Conservation (phyloP, 2,888 invertebrate species). For the Creontiades dilutus region DNA sequence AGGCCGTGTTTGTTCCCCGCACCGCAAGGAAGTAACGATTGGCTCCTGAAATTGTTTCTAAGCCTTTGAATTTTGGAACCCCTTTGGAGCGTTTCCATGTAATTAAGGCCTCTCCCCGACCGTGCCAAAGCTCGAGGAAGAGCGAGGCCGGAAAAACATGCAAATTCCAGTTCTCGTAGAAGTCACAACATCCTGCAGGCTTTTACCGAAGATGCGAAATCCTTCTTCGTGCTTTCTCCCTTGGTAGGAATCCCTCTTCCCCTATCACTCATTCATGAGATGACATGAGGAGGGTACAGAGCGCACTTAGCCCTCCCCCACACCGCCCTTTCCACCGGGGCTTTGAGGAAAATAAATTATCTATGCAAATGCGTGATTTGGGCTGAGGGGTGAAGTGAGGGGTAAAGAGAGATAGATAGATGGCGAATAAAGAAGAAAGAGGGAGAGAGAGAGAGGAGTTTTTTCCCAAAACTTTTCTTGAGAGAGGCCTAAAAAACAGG, state of each 20-base stretch:
- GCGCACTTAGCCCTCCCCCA: slow-evolving; percentile 34
- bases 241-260: not conserved
- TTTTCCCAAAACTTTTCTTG: not conserved
- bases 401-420: not conserved
- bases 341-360: slow-evolving; percentile 63
- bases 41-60: no score
- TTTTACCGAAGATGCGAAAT: not conserved
- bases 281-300: slow-evolving; percentile 34
- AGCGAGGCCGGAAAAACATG: no score
- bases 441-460: not conserved
- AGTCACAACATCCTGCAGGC: not conserved
- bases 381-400: not conserved
- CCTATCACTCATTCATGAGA: slow-evolving; percentile 57
- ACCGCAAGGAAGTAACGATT: no score
- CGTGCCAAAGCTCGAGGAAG: not conserved
- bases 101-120: no score
- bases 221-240: not conserved
- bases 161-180: not conserved
- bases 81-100: no score
- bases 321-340: not conserved
- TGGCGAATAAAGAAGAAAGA: not conserved
- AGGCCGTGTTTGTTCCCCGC: no score
- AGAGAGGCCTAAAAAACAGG: not conserved
- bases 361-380: slow-evolving; percentile 61
- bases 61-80: no score